These are phyloP conservation scores for Leptura quadrifasciata DNA, from an alignment of 2,888 invertebrate genomes.

Conservation along the genomic window DNA sequence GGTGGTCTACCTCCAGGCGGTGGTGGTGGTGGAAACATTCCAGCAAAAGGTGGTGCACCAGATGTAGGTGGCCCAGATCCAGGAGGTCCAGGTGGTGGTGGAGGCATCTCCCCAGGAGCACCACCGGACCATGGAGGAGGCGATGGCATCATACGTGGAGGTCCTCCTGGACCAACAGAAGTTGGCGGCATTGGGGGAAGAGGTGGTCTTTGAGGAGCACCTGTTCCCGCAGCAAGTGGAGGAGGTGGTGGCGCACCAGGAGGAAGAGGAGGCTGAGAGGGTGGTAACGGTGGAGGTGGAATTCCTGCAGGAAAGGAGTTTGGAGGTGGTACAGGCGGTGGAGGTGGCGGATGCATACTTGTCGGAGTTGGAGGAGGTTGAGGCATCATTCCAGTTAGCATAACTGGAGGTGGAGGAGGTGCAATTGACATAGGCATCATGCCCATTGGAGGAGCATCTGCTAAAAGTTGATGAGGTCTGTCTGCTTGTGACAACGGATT, in stretches of 20 bases:
- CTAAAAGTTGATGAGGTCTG: conserved; percentile 93
- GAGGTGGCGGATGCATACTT: conserved; percentile 83
- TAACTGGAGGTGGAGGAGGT: conserved; percentile 77
- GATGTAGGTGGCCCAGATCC: conserved; percentile 66
- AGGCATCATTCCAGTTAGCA: conserved; percentile 81
- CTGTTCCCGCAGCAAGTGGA: conserved; percentile 75
- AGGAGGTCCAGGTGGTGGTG: conserved; percentile 68
- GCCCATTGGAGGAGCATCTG: conserved; percentile 91
- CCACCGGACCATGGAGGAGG: conserved; percentile 68
- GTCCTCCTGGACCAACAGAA: conserved; percentile 39
- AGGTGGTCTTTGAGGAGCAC: conserved; percentile 62
- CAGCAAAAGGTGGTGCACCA: conserved; percentile 61
- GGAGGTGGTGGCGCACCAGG: conserved; percentile 82
- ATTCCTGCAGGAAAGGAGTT: conserved; percentile 78
- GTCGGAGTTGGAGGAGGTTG: conserved; percentile 85
- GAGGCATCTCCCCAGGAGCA: conserved; percentile 58
- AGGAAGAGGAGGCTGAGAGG: conserved; percentile 79
- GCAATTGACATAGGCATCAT: conserved; percentile 74
- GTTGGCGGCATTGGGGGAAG: conserved; percentile 73
- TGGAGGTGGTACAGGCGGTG: conserved; percentile 83
- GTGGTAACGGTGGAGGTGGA: conserved; percentile 81
- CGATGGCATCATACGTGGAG: conserved; percentile 69
- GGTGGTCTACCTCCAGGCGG: conserved; percentile 76
- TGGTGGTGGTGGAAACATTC: conserved; percentile 72
- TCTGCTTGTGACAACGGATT: conserved; percentile 98